Evolutionary conservation across 2,888 invertebrate genomes (phyloP).

Genomic region (Hyposoter dolosus): DNA sequence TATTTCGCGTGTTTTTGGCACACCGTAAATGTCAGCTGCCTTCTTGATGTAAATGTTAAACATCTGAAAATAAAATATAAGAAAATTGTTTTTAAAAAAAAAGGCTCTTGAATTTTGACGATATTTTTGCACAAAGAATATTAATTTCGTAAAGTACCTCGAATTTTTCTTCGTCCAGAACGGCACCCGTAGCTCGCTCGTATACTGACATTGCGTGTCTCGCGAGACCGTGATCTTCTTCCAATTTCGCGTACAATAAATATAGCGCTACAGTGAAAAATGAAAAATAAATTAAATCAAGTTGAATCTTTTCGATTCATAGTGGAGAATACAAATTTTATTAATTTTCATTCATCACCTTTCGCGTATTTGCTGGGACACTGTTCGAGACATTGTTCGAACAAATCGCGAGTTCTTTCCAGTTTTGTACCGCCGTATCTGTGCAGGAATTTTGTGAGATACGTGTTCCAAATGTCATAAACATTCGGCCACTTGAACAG

Average conservation of each 20-base stretch:
- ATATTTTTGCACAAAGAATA: neutral
- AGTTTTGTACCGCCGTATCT: conserved; percentile 98
- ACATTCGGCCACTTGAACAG: conserved; percentile 99
- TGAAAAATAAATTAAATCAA: neutral
- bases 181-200: conserved; percentile 96
- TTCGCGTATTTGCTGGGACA: conserved; percentile 99
- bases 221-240: conserved; percentile 99
- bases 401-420: conserved; percentile 98
- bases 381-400: conserved; percentile 98
- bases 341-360: conserved; percentile 82
- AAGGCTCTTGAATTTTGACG: neutral
- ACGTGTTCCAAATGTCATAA: conserved; percentile 99
- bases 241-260: conserved; percentile 98
- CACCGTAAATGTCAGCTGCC: conserved; percentile 98
- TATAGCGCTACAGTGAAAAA: conserved; percentile 88
- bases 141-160: conserved; percentile 86
- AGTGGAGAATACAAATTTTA: neutral
- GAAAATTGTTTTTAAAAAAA: neutral
- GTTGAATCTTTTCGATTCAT: neutral
- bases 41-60: conserved; percentile 99
- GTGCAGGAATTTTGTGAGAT: conserved; percentile 97
- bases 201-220: conserved; percentile 99
- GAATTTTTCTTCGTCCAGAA: conserved; percentile 96
- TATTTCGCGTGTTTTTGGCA: conserved; percentile 98
- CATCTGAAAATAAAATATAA: conserved; percentile 87